Base-by-base conservation (phyloP, 2,888 invertebrate genomes). In the Tiliacea citrago region DNA sequence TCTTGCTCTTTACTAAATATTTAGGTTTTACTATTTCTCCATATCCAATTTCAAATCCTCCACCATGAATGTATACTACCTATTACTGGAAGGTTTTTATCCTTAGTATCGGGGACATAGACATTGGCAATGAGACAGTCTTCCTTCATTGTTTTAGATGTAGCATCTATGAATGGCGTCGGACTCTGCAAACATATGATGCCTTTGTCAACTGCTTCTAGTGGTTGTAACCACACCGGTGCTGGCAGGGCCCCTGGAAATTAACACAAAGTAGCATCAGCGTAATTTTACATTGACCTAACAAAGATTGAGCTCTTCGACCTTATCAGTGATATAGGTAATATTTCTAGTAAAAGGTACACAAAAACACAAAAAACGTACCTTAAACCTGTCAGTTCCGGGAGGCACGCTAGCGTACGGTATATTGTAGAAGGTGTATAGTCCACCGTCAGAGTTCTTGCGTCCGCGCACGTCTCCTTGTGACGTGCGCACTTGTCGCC, bases 91-190 rank as follows among this genome's bases (percentile, higher is more conserved):
- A 89, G 83, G 7, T 91, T 86, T 39, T 81, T 89, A 55, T 88
- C 85, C 47, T 89, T 62, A 13, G 92, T 93, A 65, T 92, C 90
- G 5, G 94, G 93, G 0, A 92, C 91, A 75, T 89, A 95, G 4
- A 95, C 89, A 75, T 92, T 95, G 5, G 93, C 87, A 42, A 93
- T 85, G 1, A 95, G 90, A 75, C 95, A 95, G 69, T 94, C 91
- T 79, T 94, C 94, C 39, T 86, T 74, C 67, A 84, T 73, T 18
- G 47, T 55, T 77, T 65, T 55, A 9, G 62, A 57, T 29, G 62
- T 42, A 10, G 45, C 16, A 39, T 74, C 70, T 29, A 75, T 42
- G 2, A 66, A 60, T 7, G 39, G 53, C 35, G 58, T 65, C 1
- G 29, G 21, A 13, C 49, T 66, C 83, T 92, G 92, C 6, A 86